Evolutionary conservation across 2,113 vertebrate genomes (phyloP).

Genomic region (Epinephelus cyanopodus): DNA sequence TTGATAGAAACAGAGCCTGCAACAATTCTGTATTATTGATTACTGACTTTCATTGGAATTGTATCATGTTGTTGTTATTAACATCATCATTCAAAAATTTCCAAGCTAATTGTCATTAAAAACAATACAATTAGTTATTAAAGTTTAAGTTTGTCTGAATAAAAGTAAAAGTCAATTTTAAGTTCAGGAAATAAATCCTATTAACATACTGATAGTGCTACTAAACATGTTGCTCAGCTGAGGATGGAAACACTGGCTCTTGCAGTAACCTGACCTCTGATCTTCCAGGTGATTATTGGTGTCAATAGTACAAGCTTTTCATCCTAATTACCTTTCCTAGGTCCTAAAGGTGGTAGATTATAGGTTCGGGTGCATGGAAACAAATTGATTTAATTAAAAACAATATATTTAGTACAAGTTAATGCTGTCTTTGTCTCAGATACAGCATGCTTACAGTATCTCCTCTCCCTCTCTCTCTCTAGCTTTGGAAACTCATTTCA

Average conservation of each 20-base stretch:
- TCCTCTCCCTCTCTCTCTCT: background rate
- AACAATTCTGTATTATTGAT: background rate
- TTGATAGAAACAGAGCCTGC: background rate
- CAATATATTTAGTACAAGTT: background rate
- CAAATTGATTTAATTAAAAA: background rate
- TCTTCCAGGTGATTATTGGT: background rate
- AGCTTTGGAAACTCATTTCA: background rate
- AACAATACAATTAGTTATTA: background rate
- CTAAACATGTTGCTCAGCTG: background rate
- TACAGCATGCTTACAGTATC: background rate
- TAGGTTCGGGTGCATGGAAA: background rate
- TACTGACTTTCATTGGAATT: background rate
- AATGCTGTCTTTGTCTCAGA: background rate
- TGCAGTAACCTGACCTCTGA: background rate
- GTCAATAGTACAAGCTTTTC: background rate
- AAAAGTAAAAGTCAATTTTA: too few species aligned
- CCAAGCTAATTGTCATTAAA: background rate
- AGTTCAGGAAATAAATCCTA: too few species aligned
- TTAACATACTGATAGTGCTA: background rate
- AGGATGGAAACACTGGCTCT: background rate
- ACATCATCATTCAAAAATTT: too few species aligned
- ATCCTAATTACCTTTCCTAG: background rate
- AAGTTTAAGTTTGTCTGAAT: background rate
- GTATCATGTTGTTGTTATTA: background rate
- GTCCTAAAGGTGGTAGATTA: background rate